Conservation (phyloP, 2,888 invertebrate genomes). For the Liopterus haemorrhoidalis region DNA sequence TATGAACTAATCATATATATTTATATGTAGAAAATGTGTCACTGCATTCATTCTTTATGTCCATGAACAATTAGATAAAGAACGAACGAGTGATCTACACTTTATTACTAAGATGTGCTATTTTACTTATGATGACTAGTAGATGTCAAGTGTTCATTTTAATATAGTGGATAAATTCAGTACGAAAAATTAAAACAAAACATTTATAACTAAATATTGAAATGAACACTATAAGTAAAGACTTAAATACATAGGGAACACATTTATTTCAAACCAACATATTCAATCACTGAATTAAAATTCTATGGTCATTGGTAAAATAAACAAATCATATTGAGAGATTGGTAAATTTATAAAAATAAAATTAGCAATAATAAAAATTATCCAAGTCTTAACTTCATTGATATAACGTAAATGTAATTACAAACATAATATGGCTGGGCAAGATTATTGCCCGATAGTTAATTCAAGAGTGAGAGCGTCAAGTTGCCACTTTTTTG, state of each 20-base stretch:
- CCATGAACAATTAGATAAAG: conserved; percentile 38
- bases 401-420: too few relatives aligned
- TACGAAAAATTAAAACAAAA: too few relatives aligned
- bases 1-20: conserved; percentile 38
- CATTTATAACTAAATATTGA: conserved; percentile 8
- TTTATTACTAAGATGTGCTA: conserved; percentile 24
- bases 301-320: conserved; percentile 4
- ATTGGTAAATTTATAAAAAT: too few relatives aligned
- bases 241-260: conserved; percentile 8
- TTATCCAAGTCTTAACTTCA: too few relatives aligned
- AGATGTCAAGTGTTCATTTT: conserved; percentile 38
- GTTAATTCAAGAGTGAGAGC: too few relatives aligned
- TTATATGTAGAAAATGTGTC: conserved; percentile 37
- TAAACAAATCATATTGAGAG: too few relatives aligned
- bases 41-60: conserved; percentile 4
- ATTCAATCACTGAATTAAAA: conserved; percentile 11
- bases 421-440: too few relatives aligned
- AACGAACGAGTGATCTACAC: conserved; percentile 38
- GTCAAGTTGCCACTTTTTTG: too few relatives aligned
- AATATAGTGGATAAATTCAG: conserved; percentile 17
- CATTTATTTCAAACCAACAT: conserved; percentile 11
- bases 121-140: conserved; percentile 46
- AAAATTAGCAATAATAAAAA: too few relatives aligned
- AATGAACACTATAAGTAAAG: conserved; percentile 11
- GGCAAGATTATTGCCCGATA: too few relatives aligned